These are phyloP conservation scores for Drosophila yakuba DNA, from an alignment of 1,140 invertebrate genomes.

Conservation along the genomic window DNA sequence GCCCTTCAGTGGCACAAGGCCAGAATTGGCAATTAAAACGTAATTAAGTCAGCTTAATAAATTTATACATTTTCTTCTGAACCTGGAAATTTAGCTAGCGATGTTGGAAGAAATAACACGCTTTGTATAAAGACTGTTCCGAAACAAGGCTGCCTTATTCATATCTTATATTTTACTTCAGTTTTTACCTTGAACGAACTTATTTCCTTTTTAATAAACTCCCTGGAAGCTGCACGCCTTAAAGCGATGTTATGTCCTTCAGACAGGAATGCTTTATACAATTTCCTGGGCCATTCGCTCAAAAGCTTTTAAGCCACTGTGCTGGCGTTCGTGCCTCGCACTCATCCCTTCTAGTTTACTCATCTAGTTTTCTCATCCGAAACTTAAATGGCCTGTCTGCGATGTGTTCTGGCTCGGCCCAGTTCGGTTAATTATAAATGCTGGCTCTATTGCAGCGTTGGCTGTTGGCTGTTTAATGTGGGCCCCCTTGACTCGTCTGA, in stretches of 20 bases:
- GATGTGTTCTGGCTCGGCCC: conserved; percentile 9
- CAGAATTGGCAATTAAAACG: no score
- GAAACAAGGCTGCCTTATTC: no score
- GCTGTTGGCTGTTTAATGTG: conserved; percentile 30
- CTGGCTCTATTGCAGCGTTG: conserved; percentile 22
- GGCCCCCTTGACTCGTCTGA: conserved; percentile 24
- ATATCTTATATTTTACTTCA: background rate
- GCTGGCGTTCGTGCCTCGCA: conserved; percentile 5
- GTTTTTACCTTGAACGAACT: conserved; percentile 2
- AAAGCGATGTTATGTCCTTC: background rate
- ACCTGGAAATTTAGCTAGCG: no score
- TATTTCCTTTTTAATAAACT: conserved; percentile 13
- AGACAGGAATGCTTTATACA: conserved; percentile 10
- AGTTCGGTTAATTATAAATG: conserved; percentile 56
- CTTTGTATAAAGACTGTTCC: no score
- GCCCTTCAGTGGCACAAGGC: no score
- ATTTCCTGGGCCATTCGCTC: conserved; percentile 1
- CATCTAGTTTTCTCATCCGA: conserved; percentile 26
- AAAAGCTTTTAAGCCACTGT: conserved; percentile 26
- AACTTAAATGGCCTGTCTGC: conserved; percentile 34
- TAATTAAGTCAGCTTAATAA: no score
- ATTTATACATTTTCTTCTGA: no score
- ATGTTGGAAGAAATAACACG: no score
- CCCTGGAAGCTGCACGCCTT: background rate
- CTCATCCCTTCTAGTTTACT: conserved; percentile 23